Conservation (phyloP, 2,888 invertebrate genomes). For the Orchesellides sinensis region DNA sequence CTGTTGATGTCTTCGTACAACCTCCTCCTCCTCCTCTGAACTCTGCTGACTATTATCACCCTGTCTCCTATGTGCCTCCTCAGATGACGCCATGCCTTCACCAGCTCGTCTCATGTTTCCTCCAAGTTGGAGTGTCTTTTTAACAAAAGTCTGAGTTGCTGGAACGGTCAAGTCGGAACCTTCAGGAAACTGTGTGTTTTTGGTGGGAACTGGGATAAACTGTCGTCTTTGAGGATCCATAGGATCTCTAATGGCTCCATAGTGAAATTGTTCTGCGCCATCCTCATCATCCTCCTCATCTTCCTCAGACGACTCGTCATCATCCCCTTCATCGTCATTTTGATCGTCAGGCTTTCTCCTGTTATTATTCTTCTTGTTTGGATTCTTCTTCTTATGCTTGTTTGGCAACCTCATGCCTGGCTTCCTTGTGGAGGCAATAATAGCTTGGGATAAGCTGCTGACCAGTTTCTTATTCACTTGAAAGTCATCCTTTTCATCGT, state of each 20-base stretch:
- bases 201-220: slow-evolving; percentile 36
- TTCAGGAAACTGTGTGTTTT: slow-evolving; percentile 15
- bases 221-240: slow-evolving; percentile 20
- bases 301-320: slow-evolving; percentile 40
- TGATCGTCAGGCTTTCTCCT: background rate
- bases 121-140: slow-evolving; percentile 31
- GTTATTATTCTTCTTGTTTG: slow-evolving; percentile 12
- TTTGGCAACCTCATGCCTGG: background rate
- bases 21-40: slow-evolving; percentile 24
- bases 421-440: background rate
- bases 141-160: slow-evolving; percentile 46
- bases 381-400: background rate
- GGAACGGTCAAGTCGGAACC: slow-evolving; percentile 16
- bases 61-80: background rate
- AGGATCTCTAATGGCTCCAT: slow-evolving; percentile 14
- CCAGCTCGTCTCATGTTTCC: background rate
- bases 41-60: no score
- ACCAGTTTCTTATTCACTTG: background rate
- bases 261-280: background rate
- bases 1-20: no score
- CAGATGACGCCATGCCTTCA: background rate
- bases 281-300: slow-evolving; percentile 48
- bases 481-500: slow-evolving; percentile 44
- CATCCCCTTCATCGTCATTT: slow-evolving; percentile 42
- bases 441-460: background rate